Percentiles rank a stretch among this genome's conserved stretches.
These are phyloP conservation scores for Heliconius sara DNA, from an alignment of 2,888 invertebrate species.

Conservation along the genomic window DNA sequence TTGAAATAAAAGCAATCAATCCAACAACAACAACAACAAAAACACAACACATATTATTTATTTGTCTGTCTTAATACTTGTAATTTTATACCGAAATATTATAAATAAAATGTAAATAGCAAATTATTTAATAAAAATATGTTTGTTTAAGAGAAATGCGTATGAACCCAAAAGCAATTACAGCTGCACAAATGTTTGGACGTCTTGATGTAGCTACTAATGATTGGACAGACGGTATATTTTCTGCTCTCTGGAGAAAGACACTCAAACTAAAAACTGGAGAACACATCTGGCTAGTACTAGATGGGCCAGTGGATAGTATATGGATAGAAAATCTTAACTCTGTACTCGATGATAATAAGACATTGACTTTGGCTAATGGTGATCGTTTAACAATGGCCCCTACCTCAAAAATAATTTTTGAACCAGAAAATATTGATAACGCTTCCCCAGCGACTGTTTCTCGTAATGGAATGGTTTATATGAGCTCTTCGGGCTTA, in stretches of 20 bases:
- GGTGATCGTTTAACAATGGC: conserved; percentile 98
- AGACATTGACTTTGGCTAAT: conserved; percentile 96
- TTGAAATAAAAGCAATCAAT: too few relatives aligned
- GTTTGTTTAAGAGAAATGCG: conserved; percentile 91
- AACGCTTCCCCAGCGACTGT: conserved; percentile 99
- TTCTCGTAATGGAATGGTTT: conserved; percentile 96
- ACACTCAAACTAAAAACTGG: conserved; percentile 94
- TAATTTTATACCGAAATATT: neutral
- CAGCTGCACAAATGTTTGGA: conserved; percentile 99
- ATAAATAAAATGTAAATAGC: neutral
- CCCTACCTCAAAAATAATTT: conserved; percentile 96
- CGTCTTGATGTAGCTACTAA: conserved; percentile 98
- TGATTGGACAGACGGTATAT: conserved; percentile 99
- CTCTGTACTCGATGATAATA: conserved; percentile 98
- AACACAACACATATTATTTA: neutral
- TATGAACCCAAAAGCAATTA: conserved; percentile 99
- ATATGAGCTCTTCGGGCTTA: conserved; percentile 98
- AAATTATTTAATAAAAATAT: neutral
- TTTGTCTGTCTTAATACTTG: neutral
- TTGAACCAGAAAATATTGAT: conserved; percentile 98
- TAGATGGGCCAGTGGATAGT: conserved; percentile 98
- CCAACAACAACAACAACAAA: too few relatives aligned
- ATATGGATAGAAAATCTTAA: conserved; percentile 99
- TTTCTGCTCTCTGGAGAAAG: conserved; percentile 97
- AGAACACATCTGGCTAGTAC: conserved; percentile 96